phyloP scores from a whole-genome alignment of 1,140 invertebrate species.

The Anagrus nilaparvatae region DNA sequence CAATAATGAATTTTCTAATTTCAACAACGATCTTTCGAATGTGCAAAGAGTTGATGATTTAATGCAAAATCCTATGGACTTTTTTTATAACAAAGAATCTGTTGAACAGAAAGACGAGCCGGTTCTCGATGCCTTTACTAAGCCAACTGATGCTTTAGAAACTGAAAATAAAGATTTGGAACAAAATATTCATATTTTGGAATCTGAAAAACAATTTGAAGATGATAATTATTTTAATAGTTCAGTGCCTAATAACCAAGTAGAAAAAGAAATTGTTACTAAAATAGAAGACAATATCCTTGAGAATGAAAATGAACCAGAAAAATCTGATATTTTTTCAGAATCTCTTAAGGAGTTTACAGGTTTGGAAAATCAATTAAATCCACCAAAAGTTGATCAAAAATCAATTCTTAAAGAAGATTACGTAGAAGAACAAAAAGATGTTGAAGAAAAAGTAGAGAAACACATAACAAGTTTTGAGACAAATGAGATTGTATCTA shows the following conservation, averaged over 20 bases:
- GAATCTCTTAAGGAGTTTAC: conserved; percentile 32
- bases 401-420: conserved; percentile 16
- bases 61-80: conserved; percentile 16
- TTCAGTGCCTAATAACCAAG: too few species aligned
- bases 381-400: conserved; percentile 6
- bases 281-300: neutral
- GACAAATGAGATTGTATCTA: conserved; percentile 5
- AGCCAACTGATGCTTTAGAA: too few species aligned
- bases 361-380: conserved; percentile 23
- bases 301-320: conserved; percentile 8
- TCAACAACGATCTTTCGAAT: too few species aligned
- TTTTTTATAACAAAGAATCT: conserved; percentile 4
- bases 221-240: too few species aligned
- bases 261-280: conserved; percentile 3
- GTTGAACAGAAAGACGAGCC: conserved; percentile 10
- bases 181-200: too few species aligned
- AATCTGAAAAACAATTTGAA: too few species aligned
- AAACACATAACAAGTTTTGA: neutral
- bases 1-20: too few species aligned
- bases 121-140: too few species aligned
- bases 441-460: conserved; percentile 12
- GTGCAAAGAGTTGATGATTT: too few species aligned
- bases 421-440: conserved; percentile 17
- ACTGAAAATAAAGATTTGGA: too few species aligned
- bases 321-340: too few species aligned